Conservation (phyloP, 2,113 vertebrate genomes). For the Recurvirostra avosetta region DNA sequence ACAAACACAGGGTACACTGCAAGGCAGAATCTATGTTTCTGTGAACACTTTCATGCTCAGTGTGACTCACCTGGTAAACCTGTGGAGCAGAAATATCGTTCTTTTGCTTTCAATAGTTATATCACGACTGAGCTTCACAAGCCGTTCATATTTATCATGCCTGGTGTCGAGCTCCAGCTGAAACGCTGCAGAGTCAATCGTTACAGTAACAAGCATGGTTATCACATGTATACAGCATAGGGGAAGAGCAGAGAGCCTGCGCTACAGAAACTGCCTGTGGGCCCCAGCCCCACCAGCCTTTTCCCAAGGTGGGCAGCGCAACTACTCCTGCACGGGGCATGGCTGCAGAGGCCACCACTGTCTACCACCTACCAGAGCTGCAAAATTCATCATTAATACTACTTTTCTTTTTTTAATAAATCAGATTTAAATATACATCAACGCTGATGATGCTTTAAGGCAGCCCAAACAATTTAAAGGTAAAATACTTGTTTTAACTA, state of each 20-base stretch:
- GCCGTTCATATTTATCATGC: slow-evolving; percentile 93
- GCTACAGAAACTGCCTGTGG: not conserved
- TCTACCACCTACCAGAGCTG: not conserved
- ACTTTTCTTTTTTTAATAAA: not conserved
- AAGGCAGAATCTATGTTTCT: not conserved
- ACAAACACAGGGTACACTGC: not conserved
- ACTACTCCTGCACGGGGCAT: fast-evolving
- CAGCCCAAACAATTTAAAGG: not conserved
- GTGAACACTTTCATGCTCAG: fast-evolving
- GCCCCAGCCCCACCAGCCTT: not conserved
- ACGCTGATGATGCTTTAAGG: not conserved
- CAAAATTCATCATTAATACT: not conserved
- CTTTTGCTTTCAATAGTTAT: slow-evolving; percentile 98
- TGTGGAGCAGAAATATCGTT: slow-evolving; percentile 93
- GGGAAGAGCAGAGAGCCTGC: not conserved
- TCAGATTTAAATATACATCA: not conserved
- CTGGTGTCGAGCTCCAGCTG: slow-evolving; percentile 92
- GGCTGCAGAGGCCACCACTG: not conserved
- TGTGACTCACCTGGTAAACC: slow-evolving; percentile 85
- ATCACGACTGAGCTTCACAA: slow-evolving; percentile 95
- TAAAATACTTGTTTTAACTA: not conserved
- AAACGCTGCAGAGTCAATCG: slow-evolving; percentile 76
- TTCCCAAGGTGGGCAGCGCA: fast-evolving
- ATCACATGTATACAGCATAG: fast-evolving
- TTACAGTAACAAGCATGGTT: not conserved